These are phyloP conservation scores for Calameuta pallipes DNA, from an alignment of 2,888 invertebrate genomes.

Conservation along the genomic window DNA sequence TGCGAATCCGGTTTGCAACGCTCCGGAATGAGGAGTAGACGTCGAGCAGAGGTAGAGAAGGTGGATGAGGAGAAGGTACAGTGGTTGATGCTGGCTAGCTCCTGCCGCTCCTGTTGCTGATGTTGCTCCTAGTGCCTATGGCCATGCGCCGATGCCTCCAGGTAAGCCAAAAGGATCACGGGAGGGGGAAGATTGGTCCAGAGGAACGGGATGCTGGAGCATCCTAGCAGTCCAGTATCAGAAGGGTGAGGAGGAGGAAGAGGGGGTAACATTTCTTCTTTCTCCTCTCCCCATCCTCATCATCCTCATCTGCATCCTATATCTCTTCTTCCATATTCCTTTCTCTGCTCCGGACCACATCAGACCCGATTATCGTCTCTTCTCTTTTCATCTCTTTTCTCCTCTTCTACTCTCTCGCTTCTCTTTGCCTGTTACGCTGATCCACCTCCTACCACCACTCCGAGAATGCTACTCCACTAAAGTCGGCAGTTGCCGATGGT, in stretches of 20 bases:
- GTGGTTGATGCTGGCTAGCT: constrained; percentile 23
- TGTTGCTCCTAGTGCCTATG: constrained; percentile 21
- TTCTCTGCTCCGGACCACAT: background rate
- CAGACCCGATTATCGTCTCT: constrained; percentile 15
- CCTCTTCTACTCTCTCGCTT: background rate
- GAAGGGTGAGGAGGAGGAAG: background rate
- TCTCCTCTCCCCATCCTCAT: background rate
- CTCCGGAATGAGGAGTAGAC: constrained; percentile 21
- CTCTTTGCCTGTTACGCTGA: background rate
- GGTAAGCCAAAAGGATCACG: background rate
- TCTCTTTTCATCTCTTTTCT: background rate
- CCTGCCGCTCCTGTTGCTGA: constrained; percentile 17
- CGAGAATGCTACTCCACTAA: background rate
- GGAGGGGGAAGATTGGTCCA: background rate
- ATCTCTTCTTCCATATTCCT: background rate
- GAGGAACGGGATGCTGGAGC: background rate
- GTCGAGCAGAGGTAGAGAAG: background rate
- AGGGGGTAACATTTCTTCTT: background rate
- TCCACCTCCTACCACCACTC: background rate
- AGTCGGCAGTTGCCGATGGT: background rate
- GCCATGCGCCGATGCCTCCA: background rate
- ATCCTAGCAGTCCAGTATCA: background rate
- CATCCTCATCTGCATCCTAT: background rate
- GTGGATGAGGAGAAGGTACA: constrained; percentile 2
- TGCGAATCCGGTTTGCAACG: constrained; percentile 62